Base-by-base conservation (phyloP, 2,113 vertebrate species). In the Heterochromis multidens region DNA sequence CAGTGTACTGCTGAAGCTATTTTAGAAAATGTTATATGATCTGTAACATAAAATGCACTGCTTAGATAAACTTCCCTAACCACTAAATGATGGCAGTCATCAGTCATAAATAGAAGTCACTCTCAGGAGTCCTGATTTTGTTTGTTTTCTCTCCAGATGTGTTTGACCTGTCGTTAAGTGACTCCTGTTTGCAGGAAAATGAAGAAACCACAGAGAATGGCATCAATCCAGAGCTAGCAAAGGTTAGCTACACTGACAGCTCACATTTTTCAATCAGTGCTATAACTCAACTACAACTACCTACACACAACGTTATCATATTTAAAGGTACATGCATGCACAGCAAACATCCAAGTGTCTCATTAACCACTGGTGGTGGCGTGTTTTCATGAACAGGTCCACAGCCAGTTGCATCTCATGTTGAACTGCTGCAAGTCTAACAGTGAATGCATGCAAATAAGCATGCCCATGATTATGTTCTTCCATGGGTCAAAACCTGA, bases 221-320 rank as follows among this genome's bases (percentile, higher is more conserved):
- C 91, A 96, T 97, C 79, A 97, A 98, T 90, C 97, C 97, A 59
- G 99, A 99, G 91, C 96, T 99, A 0, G 78, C 97, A 58, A 99
- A 99, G 97, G 98, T 99, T 95, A 94, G 62, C 63, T 58, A 3
- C 21, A 29, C 29, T 59, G 3, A 25, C 16, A 12, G 27, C 13
- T 82, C 21, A 27, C n/a, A 17, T 46, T 33, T 46, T 54, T 62
- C 9, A 35, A 7, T 61, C 17, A 16, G 5, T 52, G 6, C 4
- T 60, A 10, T 43, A 59, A 33, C n/a, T 85, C 23, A 16, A 23
- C n/a, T 43, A 27, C 11, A 12, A n/a, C 80, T 58, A 11, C 63
- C 65, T 3, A 27, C 13, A 61, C 40, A 46, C 46, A 13, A 7
- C 33, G 23, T 59, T 82, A 10, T 46, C 8, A 33, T 12, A 33